Evolutionary conservation across 2,888 invertebrate genomes (phyloP).

Genomic region (Altica lythri): DNA sequence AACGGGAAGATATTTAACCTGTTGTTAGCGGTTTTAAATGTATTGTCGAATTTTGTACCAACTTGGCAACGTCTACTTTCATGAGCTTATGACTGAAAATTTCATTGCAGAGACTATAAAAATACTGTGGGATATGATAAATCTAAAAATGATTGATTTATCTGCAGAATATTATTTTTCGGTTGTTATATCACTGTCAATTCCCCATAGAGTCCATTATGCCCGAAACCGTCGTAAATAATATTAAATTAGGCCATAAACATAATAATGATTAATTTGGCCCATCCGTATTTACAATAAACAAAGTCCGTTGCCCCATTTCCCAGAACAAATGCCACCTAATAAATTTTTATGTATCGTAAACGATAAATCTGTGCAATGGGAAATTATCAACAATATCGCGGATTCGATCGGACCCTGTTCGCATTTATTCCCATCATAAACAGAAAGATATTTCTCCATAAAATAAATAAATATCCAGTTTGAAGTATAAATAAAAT

Average conservation of each 20-base stretch:
- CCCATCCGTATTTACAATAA: constrained; percentile 24
- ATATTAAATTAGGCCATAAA: constrained; percentile 23
- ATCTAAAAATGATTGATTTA: constrained; percentile 17
- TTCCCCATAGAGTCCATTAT: constrained; percentile 18
- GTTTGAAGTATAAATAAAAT: constrained; percentile 33
- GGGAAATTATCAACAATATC: constrained; percentile 34
- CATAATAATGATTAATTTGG: constrained; percentile 26
- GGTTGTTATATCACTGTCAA: constrained; percentile 18
- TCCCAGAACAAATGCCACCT: constrained; percentile 20
- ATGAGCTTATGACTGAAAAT: too few species aligned
- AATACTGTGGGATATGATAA: too few species aligned
- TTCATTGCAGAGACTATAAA: too few species aligned
- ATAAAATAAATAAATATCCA: constrained; percentile 33
- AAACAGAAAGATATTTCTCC: constrained; percentile 36
- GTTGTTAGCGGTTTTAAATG: too few species aligned
- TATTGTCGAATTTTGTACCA: too few species aligned
- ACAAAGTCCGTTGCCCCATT: constrained; percentile 21
- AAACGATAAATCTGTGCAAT: constrained; percentile 31
- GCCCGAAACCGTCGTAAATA: constrained; percentile 19
- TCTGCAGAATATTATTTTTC: constrained; percentile 17
- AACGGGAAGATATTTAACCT: too few species aligned
- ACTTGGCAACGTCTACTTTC: too few species aligned
- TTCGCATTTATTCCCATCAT: constrained; percentile 30
- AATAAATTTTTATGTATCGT: constrained; percentile 26
- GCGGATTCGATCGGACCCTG: constrained; percentile 20